These are phyloP conservation scores for Todiramphus saurophagus DNA, from an alignment of 2,113 vertebrate species.

Conservation along the genomic window DNA sequence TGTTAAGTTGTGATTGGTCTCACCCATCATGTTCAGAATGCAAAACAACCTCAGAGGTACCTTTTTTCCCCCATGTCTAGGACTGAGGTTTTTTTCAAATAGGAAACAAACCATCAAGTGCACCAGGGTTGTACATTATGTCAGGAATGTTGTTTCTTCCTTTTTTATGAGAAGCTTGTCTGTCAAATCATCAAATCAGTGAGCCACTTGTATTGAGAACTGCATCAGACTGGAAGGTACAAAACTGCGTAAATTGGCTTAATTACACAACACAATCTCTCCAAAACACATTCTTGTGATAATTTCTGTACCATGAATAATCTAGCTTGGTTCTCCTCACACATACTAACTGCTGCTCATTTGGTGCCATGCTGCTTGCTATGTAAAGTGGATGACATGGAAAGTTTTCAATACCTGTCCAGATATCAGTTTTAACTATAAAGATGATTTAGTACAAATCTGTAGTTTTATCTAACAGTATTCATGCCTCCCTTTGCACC, in stretches of 20 bases:
- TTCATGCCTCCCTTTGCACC: neutral
- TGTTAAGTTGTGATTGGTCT: neutral
- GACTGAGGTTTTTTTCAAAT: neutral
- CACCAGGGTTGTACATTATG: neutral
- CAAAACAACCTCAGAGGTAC: neutral
- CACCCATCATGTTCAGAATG: neutral
- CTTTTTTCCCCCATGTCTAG: neutral
- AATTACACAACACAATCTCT: neutral
- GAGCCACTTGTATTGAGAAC: neutral
- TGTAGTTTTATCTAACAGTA: neutral
- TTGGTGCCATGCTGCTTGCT: neutral
- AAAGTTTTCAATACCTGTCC: neutral
- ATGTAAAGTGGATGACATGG: fast-evolving
- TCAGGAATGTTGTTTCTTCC: neutral
- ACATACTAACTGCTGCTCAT: neutral
- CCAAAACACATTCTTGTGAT: neutral
- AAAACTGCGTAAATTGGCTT: neutral
- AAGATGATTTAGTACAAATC: neutral
- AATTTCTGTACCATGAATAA: neutral
- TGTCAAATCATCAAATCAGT: neutral
- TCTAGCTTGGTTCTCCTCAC: neutral
- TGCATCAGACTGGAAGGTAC: neutral
- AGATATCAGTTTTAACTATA: neutral
- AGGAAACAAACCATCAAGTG: neutral
- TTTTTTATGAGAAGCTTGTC: neutral